Base-by-base conservation (phyloP, 2,888 invertebrate genomes). In the Zeuzera pyrina region DNA sequence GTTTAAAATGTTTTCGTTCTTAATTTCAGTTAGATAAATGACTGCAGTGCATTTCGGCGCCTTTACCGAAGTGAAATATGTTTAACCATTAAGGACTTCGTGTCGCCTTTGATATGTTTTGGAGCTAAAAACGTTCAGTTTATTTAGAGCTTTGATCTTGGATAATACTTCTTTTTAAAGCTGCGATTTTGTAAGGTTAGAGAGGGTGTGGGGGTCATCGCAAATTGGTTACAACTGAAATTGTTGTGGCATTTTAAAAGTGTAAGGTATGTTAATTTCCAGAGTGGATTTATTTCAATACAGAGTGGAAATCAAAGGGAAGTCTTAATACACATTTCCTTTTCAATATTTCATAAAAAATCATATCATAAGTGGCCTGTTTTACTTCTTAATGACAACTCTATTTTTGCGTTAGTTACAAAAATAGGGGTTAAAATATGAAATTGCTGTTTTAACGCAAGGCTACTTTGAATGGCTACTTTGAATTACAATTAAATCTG, bases 1-100 rank as follows among this genome's bases (percentile, higher is more conserved):
- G 65, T 76, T 76, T 72, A 72, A 77, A 74, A 77, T 74, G 67
- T 71, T 73, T 72, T 65, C 67, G 61, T 72, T 69, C 72, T 74
- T 77, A 77, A 78, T 79, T 77, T 70, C 70, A 60, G 68, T 69
- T 60, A 70, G 73, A 78, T 67, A 68, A 68, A 77, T 63, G 69
- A 49, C 53, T 49, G 52, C 41, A 48, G 48, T 57, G 64, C 61
- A 58, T 62, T 62, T 72, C 74, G 72, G 71, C 73, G 65, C 65
- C 71, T 71, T 72, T 67, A 54, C 61, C 57, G 46, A 41, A 43
- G 66, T 74, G 69, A 76, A 65, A 68, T 74, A 76, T 68, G 61
- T 50, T 45, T 47, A 41, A 58, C 60, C 69, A 69, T 74, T 68
- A 66, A 53, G 45, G 50, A 49, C 49, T 41, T 38, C 42, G 30